These are phyloP conservation scores for Perizoma affinitatum DNA, from an alignment of 2,888 invertebrate genomes.

Conservation along the genomic window DNA sequence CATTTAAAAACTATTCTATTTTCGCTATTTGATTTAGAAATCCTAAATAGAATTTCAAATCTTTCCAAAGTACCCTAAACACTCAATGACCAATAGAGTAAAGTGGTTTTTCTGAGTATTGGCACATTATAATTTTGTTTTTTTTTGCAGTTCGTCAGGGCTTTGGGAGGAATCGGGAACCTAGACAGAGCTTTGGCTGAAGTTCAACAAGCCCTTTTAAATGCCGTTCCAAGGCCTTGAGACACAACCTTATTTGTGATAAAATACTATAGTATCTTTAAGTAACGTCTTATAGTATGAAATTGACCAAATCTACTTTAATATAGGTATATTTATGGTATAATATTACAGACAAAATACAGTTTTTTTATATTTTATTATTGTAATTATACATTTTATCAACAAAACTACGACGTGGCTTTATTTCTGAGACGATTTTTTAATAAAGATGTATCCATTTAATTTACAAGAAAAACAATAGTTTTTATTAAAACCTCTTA, in stretches of 20 bases:
- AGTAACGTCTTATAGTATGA: slow-evolving; percentile 12
- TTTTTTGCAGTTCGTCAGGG: slow-evolving; percentile 55
- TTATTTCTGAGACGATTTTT: neutral
- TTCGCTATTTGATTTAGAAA: too few relatives aligned
- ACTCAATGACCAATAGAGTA: too few relatives aligned
- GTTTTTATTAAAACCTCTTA: neutral
- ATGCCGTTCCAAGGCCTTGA: slow-evolving; percentile 24
- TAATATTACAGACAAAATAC: slow-evolving; percentile 22
- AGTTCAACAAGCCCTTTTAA: slow-evolving; percentile 48
- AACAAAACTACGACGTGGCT: neutral
- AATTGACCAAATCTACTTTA: slow-evolving; percentile 6
- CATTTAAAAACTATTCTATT: too few relatives aligned
- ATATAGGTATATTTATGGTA: slow-evolving; percentile 9
- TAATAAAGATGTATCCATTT: neutral
- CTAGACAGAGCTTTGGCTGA: slow-evolving; percentile 38
- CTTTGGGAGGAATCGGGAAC: slow-evolving; percentile 47
- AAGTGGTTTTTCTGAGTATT: too few relatives aligned
- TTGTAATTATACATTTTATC: slow-evolving; percentile 59
- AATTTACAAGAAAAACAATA: neutral
- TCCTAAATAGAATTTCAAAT: too few relatives aligned
- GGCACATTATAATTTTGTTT: slow-evolving; percentile 1
- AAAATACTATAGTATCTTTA: slow-evolving; percentile 15
- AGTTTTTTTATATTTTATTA: slow-evolving; percentile 47
- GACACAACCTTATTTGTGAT: slow-evolving; percentile 1
- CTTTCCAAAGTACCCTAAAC: too few relatives aligned